Base-by-base conservation (phyloP, 30 jellyfish, hydroid and myxozoan genomes). In the Hydractinia echinata region DNA sequence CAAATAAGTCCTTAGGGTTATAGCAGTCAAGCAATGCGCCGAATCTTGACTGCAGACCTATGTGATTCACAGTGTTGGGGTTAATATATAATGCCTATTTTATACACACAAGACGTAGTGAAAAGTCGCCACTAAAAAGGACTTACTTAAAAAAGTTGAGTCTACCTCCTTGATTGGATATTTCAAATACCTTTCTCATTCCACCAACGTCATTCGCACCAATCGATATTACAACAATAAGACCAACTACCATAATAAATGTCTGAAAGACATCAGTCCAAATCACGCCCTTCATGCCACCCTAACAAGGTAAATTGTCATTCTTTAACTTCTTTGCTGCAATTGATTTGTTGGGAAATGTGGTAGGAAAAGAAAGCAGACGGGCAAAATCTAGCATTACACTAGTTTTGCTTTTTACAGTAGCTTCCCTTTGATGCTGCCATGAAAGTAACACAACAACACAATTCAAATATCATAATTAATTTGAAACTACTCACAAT, bases 251-350 rank as follows among this genome's bases (percentile, higher is more conserved):
- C 92, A 88, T 88, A 50, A 88, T 60, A 55, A 55, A 54, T 1
- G 92, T 85, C 72, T 88, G 96, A n/a, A 88, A 77, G 5, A 88
- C 96, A 52, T 88, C 96, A 13, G 96, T 88, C 96, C 96, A 88
- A 18, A 88, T 87, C 11, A 88, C 96, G 8, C 86, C 96, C 19
- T 87, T 84, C 96, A 88, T 88, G 11, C 96, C 96, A 55, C 96
- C 96, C 96, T 88, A 53, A 18, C 66, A 72, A 66, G 55, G 11
- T 53, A 54, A 64, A 76, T 21, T 10, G 50, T 13, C 51, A 67
- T 1, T 16, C 18, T 58, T 11, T 11, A 58, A 58, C 16, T 58
- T 58, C 16, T 58, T 30, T 2, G 44, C 44, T 30, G 44, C 44
- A 30, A 0, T 30, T 30, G 44, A 30, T 30, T 30, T 30, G 44